Base-by-base conservation (phyloP, 2,888 invertebrate genomes). In the Dugesia japonica region DNA sequence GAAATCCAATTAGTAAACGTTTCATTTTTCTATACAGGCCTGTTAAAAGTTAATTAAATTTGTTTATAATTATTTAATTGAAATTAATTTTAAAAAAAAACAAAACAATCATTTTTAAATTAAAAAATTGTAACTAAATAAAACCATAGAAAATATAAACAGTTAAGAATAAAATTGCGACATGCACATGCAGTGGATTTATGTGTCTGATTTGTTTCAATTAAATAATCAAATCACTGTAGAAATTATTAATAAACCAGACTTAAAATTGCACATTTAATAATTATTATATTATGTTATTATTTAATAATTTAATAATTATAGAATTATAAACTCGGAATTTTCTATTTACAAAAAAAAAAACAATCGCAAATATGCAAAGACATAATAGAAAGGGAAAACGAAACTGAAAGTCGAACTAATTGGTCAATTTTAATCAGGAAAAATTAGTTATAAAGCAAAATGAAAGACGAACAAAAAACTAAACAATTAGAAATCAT, bases 341-440 rank as follows among this genome's bases (percentile, higher is more conserved):
- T 31, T 31, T 31, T 31, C 31, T 31, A n/a, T n/a, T n/a, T n/a
- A n/a, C 31, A 31, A 7, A 31, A 31, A 31, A 13, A 31, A 31
- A 31, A 7, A 31, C 4, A 31, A 31, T 31, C 31, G 31, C 31
- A 31, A 31, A 31, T 38, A 56, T 56, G 56, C n/a, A 23, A 56
- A 56, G 4, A 4, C n/a, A 20, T n/a, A 56, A n/a, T 20, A 38
- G 17, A 38, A 13, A 13, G 17, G 13, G 38, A 38, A 56, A 56
- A n/a, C n/a, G 23, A 56, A 56, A 56, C 56, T 56, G 56, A n/a
- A 56, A 56, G 56, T 56, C 56, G 23, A 56, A 56, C 23, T 56
- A 56, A 56, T 56, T 56, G 56, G 56, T 56, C 56, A 56, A 56
- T 56, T 56, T 56, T 56, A 56, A 56, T 56, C 56, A 56, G 56